phyloP scores from a whole-genome alignment of 2,797 vertebrate genomes.

The Anolis apletophallus region DNA sequence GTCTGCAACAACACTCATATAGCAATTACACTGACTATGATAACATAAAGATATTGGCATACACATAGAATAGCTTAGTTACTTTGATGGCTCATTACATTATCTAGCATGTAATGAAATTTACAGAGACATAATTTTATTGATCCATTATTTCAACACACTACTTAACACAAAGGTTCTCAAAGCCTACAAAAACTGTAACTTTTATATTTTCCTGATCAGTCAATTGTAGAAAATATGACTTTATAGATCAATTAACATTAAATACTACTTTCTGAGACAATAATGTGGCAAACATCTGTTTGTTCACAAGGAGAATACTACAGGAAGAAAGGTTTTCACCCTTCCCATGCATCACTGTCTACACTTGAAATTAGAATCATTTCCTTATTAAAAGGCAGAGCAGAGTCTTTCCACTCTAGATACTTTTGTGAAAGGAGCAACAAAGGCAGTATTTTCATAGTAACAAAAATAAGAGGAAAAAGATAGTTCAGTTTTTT shows the following conservation, averaged over 20 bases:
- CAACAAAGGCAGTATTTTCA: neutral
- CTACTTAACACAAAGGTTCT: neutral
- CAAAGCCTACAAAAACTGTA: neutral
- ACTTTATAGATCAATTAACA: neutral
- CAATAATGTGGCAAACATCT: neutral
- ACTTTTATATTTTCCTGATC: neutral
- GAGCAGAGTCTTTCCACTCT: neutral
- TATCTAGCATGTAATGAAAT: neutral
- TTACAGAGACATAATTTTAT: neutral
- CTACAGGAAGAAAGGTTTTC: neutral
- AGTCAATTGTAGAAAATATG: neutral
- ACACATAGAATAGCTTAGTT: neutral
- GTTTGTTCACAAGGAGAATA: neutral
- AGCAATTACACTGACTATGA: neutral
- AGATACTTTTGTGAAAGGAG: neutral
- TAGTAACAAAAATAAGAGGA: neutral
- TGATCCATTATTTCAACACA: neutral
- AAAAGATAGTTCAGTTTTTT: neutral
- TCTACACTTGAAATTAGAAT: neutral
- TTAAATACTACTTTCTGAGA: neutral
- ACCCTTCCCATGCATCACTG: neutral
- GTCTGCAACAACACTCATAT: neutral
- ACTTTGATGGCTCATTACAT: neutral
- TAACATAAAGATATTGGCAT: neutral
- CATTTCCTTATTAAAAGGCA: neutral